Evolutionary conservation across 2,888 invertebrate genomes (phyloP).

Genomic region (Drosophila kanekoi): DNA sequence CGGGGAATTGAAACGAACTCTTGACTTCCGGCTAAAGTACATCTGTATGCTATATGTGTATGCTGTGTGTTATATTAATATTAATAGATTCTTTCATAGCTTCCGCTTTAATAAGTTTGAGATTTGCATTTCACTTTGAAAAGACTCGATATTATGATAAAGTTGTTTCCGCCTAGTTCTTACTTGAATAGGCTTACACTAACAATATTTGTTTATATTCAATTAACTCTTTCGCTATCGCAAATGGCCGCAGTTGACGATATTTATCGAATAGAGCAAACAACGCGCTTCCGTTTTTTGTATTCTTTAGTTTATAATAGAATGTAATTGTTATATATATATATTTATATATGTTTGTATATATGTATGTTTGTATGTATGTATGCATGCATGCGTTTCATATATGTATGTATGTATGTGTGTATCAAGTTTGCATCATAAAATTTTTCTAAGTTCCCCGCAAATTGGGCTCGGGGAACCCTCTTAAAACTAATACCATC

Average conservation of each 20-base stretch:
- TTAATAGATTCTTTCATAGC: background rate
- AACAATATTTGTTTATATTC: slow-evolving; percentile 29
- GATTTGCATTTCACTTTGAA: slow-evolving; percentile 4
- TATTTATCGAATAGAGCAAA: slow-evolving; percentile 3
- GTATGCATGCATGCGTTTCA: slow-evolving; percentile 5
- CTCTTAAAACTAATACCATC: slow-evolving; percentile 10
- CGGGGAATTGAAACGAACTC: background rate
- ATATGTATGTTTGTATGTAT: slow-evolving; percentile 6
- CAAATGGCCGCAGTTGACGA: slow-evolving; percentile 13
- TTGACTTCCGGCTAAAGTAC: background rate
- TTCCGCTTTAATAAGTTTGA: background rate
- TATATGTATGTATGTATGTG: background rate
- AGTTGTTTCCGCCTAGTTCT: slow-evolving; percentile 10
- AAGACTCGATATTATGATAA: slow-evolving; percentile 8
- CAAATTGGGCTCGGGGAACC: background rate
- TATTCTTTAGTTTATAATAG: background rate
- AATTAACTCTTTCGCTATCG: slow-evolving; percentile 5
- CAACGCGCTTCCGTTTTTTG: slow-evolving; percentile 3
- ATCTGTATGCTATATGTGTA: background rate
- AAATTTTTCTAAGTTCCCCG: slow-evolving; percentile 43
- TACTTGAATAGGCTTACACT: slow-evolving; percentile 31
- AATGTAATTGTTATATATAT: slow-evolving; percentile 3
- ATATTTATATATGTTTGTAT: slow-evolving; percentile 3
- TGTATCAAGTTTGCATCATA: slow-evolving; percentile 25
- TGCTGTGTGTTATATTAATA: background rate